Conservation (phyloP, 2,797 vertebrate species). For the Siniperca undulata region DNA sequence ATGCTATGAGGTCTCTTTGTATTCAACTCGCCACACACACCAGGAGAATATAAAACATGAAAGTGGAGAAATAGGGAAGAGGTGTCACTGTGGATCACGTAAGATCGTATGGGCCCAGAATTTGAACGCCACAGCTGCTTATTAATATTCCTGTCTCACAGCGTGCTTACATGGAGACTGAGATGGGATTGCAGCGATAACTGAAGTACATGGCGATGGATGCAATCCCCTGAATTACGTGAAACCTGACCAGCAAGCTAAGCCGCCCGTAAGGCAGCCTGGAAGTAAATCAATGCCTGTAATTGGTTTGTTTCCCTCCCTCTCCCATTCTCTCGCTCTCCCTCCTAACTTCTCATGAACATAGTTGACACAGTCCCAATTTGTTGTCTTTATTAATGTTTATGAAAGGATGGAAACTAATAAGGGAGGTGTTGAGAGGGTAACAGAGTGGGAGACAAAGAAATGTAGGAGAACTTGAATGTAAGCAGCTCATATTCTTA, state of each 20-base stretch:
- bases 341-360: conserved; percentile 48
- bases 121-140: conserved; percentile 65
- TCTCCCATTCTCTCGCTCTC: conserved; percentile 2
- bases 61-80: conserved; percentile 47
- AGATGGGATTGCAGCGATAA: conserved; percentile 82
- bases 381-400: conserved; percentile 63
- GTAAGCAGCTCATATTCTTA: background rate
- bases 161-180: conserved; percentile 77
- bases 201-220: conserved; percentile 78
- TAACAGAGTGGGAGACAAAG: conserved; percentile 2
- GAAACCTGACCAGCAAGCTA: conserved; percentile 83
- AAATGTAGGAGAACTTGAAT: conserved; percentile 17
- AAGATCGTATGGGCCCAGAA: conserved; percentile 56
- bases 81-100: conserved; percentile 67
- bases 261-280: conserved; percentile 69
- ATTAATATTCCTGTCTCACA: conserved; percentile 85
- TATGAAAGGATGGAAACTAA: conserved; percentile 55
- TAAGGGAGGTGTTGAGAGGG: conserved; percentile 13
- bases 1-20: conserved; percentile 47
- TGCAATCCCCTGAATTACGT: conserved; percentile 82
- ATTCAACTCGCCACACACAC: conserved; percentile 47
- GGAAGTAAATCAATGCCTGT: conserved; percentile 77
- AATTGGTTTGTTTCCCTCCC: conserved; percentile 74
- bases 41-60: conserved; percentile 66
- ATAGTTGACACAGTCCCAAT: conserved; percentile 64